Percentiles rank a stretch among this genome's conserved stretches.
Evolutionary conservation across 1,140 invertebrate genomes (phyloP).

Genomic region (Drosophila athabasca): DNA sequence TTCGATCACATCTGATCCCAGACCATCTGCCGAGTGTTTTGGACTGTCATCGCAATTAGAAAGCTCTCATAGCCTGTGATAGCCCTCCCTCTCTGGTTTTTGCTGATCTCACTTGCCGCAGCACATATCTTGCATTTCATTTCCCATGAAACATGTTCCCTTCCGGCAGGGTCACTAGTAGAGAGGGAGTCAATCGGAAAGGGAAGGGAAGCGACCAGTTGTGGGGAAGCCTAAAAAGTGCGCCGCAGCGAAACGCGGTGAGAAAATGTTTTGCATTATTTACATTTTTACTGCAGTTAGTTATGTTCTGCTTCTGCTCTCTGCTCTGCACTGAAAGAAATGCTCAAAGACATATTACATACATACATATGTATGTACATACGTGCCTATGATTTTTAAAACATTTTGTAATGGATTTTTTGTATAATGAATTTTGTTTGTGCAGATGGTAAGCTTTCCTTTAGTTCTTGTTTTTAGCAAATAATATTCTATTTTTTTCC

Average conservation of each 20-base stretch:
- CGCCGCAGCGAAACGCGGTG: constrained; percentile 71
- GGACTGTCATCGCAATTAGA: constrained; percentile 68
- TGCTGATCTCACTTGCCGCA: constrained; percentile 36
- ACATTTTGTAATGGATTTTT: no score
- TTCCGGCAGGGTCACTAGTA: constrained; percentile 11
- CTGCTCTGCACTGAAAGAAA: background rate
- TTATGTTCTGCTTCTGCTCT: constrained; percentile 36
- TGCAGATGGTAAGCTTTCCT: no score
- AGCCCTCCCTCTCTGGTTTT: constrained; percentile 14
- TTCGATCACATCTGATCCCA: constrained; percentile 32
- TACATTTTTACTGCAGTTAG: constrained; percentile 66
- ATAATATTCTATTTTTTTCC: no score
- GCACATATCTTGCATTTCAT: constrained; percentile 66
- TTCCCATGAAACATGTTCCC: constrained; percentile 68
- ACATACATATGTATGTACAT: no score
- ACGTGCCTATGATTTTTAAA: no score
- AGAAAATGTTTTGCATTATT: constrained; percentile 82
- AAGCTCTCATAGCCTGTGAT: constrained; percentile 42
- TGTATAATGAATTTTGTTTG: no score
- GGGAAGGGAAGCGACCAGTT: constrained; percentile 16
- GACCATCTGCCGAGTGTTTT: constrained; percentile 41
- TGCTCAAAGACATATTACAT: no score
- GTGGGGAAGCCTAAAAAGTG: constrained; percentile 75
- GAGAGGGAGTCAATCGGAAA: constrained; percentile 8
- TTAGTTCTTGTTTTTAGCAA: no score